Conservation (phyloP, 2,888 invertebrate genomes). For the Hydrotaea diabolus region DNA sequence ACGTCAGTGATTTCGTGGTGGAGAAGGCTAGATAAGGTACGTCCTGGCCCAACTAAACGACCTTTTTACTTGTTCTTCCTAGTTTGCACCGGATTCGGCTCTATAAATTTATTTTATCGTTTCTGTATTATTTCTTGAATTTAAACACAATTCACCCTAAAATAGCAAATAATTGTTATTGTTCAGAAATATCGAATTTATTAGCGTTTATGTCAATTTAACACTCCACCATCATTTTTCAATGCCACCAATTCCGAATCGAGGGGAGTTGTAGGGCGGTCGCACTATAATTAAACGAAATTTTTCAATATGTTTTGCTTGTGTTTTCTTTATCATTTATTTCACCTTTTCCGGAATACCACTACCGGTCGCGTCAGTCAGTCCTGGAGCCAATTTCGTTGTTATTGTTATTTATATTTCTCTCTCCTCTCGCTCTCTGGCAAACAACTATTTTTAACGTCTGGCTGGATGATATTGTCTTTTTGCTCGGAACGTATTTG, state of each 20-base stretch:
- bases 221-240: not conserved
- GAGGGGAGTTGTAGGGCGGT: not conserved
- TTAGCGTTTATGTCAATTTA: not conserved
- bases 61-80: too few relatives aligned
- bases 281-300: not conserved
- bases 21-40: too few relatives aligned
- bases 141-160: too few relatives aligned
- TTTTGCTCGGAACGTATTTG: constrained; percentile 14
- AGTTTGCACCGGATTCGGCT: too few relatives aligned
- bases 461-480: constrained; percentile 23
- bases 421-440: not conserved
- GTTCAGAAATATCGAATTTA: too few relatives aligned
- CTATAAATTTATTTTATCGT: too few relatives aligned
- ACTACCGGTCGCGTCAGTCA: not conserved
- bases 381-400: constrained; percentile 2
- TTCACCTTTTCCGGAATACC: not conserved
- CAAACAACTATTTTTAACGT: constrained; percentile 47
- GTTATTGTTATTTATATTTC: constrained; percentile 10
- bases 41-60: too few relatives aligned
- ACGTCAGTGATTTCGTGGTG: too few relatives aligned
- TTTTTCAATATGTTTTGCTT: constrained; percentile 9
- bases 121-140: too few relatives aligned
- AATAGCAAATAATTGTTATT: too few relatives aligned
- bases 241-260: not conserved
- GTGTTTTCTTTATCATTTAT: not conserved